Evolutionary conservation across 2,113 vertebrate genomes (phyloP).

Genomic region (Tautogolabrus adspersus): DNA sequence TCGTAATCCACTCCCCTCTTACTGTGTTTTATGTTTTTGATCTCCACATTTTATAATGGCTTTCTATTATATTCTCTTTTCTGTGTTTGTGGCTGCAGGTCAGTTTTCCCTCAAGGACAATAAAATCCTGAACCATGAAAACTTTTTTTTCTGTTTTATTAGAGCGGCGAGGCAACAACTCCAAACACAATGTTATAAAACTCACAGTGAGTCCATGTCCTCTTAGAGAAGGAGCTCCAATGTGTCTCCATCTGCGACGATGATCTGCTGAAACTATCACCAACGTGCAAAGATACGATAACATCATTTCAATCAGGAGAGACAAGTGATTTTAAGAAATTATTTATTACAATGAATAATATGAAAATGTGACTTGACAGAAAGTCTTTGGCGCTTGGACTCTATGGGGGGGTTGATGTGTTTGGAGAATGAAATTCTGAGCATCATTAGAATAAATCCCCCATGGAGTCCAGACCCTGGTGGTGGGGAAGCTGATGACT

Average conservation of each 20-base stretch:
- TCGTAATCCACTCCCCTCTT: constrained; percentile 10
- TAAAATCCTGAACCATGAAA: constrained; percentile 48
- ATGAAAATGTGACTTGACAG: too few species aligned
- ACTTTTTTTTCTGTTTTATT: constrained; percentile 27
- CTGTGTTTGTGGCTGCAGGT: constrained; percentile 35
- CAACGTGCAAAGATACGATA: too few species aligned
- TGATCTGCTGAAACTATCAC: constrained; percentile 21
- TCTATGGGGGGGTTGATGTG: too few species aligned
- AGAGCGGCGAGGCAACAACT: constrained; percentile 23
- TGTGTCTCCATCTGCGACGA: constrained; percentile 17
- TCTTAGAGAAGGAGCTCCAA: constrained; percentile 38
- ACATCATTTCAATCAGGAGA: too few species aligned
- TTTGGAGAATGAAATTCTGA: too few species aligned
- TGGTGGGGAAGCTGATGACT: too few species aligned
- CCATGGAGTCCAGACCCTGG: too few species aligned
- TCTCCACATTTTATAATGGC: constrained; percentile 36
- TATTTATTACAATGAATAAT: too few species aligned
- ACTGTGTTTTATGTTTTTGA: constrained; percentile 43
- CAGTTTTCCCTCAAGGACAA: constrained; percentile 33
- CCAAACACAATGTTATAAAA: constrained; percentile 15
- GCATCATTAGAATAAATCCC: too few species aligned
- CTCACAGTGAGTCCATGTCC: background rate
- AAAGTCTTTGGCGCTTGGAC: too few species aligned
- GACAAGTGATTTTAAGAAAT: too few species aligned
- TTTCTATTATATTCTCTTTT: constrained; percentile 23